phyloP scores from a whole-genome alignment of 2,888 invertebrate species.

The Halictus ligatus region DNA sequence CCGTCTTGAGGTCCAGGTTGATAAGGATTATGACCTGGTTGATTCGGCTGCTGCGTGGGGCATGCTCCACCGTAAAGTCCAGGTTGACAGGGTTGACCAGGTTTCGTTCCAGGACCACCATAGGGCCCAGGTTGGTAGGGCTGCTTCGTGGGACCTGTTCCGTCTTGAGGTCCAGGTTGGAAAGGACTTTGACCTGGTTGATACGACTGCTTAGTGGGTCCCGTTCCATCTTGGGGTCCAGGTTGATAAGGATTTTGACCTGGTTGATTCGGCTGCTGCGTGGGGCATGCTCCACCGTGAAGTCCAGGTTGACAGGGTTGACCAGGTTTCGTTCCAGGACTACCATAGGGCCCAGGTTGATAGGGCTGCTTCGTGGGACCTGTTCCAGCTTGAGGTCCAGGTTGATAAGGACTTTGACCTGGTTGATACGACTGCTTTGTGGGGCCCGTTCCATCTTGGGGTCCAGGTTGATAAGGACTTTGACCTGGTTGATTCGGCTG shows the following conservation, averaged over 20 bases:
- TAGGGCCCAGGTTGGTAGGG: background rate
- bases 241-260: background rate
- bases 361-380: background rate
- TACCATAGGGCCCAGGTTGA: background rate
- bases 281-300: background rate
- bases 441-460: background rate
- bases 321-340: background rate
- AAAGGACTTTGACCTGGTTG: background rate
- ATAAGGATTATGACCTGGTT: background rate
- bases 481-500: background rate
- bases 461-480: background rate
- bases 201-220: background rate
- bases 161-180: background rate
- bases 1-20: background rate
- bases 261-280: background rate
- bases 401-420: background rate
- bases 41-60: background rate
- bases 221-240: background rate
- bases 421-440: background rate
- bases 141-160: background rate
- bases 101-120: no score
- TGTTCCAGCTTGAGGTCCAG: background rate
- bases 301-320: background rate
- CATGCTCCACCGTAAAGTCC: background rate
- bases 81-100: background rate